These are phyloP conservation scores for Sylvilagus floridanus DNA, from an alignment of 2,797 vertebrate genomes.

Conservation along the genomic window DNA sequence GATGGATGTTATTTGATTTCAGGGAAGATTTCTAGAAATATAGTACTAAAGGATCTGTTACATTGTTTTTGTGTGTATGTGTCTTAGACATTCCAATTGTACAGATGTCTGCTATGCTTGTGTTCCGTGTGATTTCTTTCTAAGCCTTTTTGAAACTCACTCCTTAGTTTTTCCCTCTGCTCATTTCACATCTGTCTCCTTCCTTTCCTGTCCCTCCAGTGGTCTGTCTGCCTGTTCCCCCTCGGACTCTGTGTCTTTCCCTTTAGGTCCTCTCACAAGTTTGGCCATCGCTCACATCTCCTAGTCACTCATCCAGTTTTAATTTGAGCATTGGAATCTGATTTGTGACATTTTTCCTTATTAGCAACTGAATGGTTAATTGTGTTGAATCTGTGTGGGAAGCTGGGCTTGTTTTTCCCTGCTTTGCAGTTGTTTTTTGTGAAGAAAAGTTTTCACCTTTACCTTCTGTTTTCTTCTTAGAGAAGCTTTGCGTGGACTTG, in stretches of 20 bases:
- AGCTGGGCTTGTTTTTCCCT: neutral
- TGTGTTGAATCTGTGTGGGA: neutral
- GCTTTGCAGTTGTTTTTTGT: neutral
- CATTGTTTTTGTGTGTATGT: neutral
- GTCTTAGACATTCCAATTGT: neutral
- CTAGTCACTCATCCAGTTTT: neutral
- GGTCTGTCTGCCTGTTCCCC: neutral
- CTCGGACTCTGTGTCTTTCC: neutral
- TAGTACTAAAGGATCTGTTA: neutral
- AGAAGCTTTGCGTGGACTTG: neutral
- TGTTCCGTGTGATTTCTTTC: neutral
- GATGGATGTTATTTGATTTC: neutral
- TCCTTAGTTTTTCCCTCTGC: neutral
- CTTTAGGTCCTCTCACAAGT: neutral
- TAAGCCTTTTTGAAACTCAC: neutral
- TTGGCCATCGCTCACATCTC: neutral
- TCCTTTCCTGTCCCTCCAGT: neutral
- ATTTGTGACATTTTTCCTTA: neutral
- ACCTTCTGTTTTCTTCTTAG: neutral
- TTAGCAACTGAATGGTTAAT: neutral
- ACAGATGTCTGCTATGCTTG: neutral
- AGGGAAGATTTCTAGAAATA: neutral
- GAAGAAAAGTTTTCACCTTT: neutral
- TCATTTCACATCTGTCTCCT: neutral
- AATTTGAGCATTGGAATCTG: neutral